A percentile compares a stretch with the other conserved stretches of the same genome.
Evolutionary conservation across 2,113 vertebrate species (phyloP).

Genomic region (Mellivora capensis): DNA sequence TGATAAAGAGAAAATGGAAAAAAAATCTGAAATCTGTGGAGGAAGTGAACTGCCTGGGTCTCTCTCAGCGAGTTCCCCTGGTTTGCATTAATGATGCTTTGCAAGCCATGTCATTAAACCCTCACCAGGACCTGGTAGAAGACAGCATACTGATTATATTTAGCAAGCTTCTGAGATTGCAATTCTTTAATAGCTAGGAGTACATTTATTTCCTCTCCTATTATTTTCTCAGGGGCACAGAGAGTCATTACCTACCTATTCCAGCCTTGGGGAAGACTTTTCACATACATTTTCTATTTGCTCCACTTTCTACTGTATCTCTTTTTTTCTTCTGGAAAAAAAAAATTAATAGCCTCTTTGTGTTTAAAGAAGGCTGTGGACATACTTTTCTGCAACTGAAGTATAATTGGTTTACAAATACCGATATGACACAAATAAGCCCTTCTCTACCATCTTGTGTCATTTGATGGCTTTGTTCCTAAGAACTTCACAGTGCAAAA

Average conservation of each 20-base stretch:
- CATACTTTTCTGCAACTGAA: neutral
- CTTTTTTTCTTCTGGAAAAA: neutral
- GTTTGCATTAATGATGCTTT: conserved; percentile 38
- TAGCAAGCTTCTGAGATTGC: neutral
- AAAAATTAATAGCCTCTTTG: neutral
- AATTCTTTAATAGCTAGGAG: conserved; percentile 27
- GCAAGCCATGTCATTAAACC: conserved; percentile 36
- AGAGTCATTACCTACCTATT: neutral
- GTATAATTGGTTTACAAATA: neutral
- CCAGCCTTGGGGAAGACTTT: neutral
- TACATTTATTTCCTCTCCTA: conserved; percentile 34
- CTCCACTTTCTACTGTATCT: neutral
- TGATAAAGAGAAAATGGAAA: conserved; percentile 32
- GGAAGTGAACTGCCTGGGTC: neutral
- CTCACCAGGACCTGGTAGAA: conserved; percentile 6
- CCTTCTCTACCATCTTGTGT: neutral
- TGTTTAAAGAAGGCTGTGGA: neutral
- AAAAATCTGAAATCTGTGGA: neutral
- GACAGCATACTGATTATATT: neutral
- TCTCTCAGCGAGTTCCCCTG: neutral
- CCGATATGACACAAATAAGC: neutral
- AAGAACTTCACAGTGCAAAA: neutral
- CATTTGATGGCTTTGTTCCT: neutral
- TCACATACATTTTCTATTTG: neutral
- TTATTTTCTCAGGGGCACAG: conserved; percentile 11